Evolutionary conservation across 37 sponge, comb jelly and placozoan genomes (phyloP).

Genomic region (Eunapius fragilis): DNA sequence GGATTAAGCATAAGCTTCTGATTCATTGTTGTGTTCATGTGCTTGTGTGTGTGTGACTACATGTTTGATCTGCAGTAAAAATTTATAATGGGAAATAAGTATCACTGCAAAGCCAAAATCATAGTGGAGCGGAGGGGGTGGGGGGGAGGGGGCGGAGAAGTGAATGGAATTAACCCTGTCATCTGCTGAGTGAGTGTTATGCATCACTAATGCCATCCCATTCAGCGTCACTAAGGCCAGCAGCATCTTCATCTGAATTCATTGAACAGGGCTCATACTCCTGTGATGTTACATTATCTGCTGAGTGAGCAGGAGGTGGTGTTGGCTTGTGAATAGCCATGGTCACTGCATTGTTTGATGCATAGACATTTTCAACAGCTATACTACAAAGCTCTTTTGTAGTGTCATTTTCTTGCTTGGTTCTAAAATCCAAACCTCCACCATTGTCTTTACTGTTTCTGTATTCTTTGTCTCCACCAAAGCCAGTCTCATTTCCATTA

Average conservation of each 20-base stretch:
- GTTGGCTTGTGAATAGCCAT: background rate
- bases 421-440: background rate
- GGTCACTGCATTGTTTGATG: background rate
- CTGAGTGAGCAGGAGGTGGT: background rate
- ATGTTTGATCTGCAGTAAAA: background rate
- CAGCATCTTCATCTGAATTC: background rate
- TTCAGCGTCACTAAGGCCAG: background rate
- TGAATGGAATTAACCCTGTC: background rate
- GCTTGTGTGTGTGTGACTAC: background rate
- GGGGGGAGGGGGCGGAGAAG: background rate
- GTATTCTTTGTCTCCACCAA: background rate
- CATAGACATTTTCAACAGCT: background rate
- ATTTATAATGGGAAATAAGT: background rate
- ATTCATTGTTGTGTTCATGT: slow-evolving; percentile 7
- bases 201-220: background rate
- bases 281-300: background rate
- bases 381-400: background rate
- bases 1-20: slow-evolving; percentile 7
- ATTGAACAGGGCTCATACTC: background rate
- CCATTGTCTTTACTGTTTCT: background rate
- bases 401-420: background rate
- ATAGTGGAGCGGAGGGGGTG: background rate
- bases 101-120: background rate
- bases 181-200: background rate
- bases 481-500: background rate